A percentile compares a stretch with the other conserved stretches of the same genome.
Evolutionary conservation across 2,113 vertebrate genomes (phyloP).

Genomic region (Zapornia atra): DNA sequence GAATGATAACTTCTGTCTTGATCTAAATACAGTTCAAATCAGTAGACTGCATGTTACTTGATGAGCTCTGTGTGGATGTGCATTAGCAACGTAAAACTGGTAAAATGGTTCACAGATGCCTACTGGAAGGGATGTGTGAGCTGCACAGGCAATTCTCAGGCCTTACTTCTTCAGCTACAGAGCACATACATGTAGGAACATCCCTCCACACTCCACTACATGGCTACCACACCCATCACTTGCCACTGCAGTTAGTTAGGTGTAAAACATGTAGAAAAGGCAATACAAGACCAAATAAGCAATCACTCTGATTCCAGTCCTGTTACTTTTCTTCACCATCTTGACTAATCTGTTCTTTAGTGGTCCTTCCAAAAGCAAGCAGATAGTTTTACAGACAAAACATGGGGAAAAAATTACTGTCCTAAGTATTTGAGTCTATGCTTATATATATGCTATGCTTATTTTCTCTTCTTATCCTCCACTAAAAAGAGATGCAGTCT

Average conservation of each 20-base stretch:
- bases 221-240: background rate
- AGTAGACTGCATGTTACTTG: background rate
- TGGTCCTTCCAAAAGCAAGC: background rate
- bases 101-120: background rate
- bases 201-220: background rate
- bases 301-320: background rate
- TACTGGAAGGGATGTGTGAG: background rate
- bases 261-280: background rate
- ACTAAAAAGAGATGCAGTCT: background rate
- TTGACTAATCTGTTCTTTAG: background rate
- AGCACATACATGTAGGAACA: background rate
- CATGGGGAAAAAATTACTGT: background rate
- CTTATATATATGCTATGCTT: background rate
- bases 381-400: background rate
- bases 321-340: background rate
- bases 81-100: background rate
- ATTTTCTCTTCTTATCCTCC: background rate
- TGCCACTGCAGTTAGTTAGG: background rate
- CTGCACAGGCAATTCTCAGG: background rate
- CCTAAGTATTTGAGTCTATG: background rate
- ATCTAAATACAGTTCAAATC: background rate
- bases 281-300: background rate
- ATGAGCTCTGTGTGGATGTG: background rate
- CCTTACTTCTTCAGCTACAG: background rate
- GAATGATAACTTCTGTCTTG: background rate